Base-by-base conservation (phyloP, 2,888 invertebrate genomes). In the Galerucella pusilla region DNA sequence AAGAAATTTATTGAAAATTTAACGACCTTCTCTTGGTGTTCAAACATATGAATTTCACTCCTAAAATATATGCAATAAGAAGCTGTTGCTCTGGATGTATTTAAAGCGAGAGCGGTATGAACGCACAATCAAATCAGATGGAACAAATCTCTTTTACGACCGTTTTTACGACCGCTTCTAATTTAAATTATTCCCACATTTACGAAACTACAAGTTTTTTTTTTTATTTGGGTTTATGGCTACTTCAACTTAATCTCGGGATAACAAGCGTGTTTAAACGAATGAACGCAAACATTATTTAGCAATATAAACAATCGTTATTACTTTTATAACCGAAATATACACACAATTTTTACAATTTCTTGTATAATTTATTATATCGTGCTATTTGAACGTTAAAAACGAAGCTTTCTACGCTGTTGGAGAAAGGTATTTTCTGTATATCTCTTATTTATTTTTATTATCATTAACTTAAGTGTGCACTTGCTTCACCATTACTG, bases 71-170 rank as follows among this genome's bases (percentile, higher is more conserved):
- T 6, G 54, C 9, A 57, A 57, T 16, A 57, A 20, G 54, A 9
- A 57, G 16, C 16, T 57, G 54, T 16, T 57, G 16, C 16, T 6
- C 9, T 28, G 28, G 28, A 16, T n/a, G n/a, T 57, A 57, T 9
- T 57, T 16, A 42, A 61, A 61, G 61, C 28, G 28, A 61, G 14
- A 61, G 61, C 61, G 28, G n/a, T 42, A 61, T 6, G 16, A 61
- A 64, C 60, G 67, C 66, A 71, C 42, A 61, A 63, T 66, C 71
- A 76, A 74, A 76, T 74, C 66, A 71, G 73, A 61, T 64, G 73
- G 69, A 77, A 77, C 77, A 65, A 77, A 77, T 77, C 71, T 71
- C 61, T 77, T 77, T 75, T 71, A 77, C 75, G 77, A 70, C 61
- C 68, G 61, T 73, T 77, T 77, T 77, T 77, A 75, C 67, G 75